Evolutionary conservation across 2,113 vertebrate genomes (phyloP).

Genomic region (Bettongia penicillata): DNA sequence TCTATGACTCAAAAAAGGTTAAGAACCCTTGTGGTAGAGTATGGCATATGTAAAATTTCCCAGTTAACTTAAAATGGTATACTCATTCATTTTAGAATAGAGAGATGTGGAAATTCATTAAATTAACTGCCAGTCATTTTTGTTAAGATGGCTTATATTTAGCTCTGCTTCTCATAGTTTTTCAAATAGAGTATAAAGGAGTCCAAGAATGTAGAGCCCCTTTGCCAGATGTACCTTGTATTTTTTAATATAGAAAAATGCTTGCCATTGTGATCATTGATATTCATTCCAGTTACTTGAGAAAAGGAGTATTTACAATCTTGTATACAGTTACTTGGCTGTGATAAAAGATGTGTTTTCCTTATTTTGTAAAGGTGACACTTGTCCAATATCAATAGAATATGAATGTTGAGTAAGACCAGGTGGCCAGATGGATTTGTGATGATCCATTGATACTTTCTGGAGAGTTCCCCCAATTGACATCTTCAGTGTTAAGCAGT

Average conservation of each 20-base stretch:
- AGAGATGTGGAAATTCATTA: neutral
- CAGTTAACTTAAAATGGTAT: neutral
- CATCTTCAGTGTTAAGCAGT: neutral
- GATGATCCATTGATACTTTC: neutral
- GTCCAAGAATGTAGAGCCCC: accelerated
- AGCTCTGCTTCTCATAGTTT: neutral
- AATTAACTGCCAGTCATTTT: neutral
- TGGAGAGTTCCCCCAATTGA: neutral
- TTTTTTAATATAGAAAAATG: accelerated
- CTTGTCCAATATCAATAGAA: neutral
- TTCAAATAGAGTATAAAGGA: neutral
- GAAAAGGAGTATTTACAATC: neutral
- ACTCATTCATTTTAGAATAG: neutral
- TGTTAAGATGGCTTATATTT: neutral
- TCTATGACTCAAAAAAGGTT: neutral
- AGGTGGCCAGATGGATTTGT: neutral
- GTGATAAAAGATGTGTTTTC: neutral
- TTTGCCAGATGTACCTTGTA: accelerated
- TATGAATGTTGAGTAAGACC: neutral
- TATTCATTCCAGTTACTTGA: neutral
- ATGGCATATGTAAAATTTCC: slow-evolving; percentile 22
- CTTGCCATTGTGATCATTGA: accelerated
- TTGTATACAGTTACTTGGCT: neutral
- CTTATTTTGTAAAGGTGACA: neutral
- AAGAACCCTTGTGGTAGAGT: neutral